These are phyloP conservation scores for Betta splendens DNA, from an alignment of 2,797 vertebrate genomes.

Conservation along the genomic window DNA sequence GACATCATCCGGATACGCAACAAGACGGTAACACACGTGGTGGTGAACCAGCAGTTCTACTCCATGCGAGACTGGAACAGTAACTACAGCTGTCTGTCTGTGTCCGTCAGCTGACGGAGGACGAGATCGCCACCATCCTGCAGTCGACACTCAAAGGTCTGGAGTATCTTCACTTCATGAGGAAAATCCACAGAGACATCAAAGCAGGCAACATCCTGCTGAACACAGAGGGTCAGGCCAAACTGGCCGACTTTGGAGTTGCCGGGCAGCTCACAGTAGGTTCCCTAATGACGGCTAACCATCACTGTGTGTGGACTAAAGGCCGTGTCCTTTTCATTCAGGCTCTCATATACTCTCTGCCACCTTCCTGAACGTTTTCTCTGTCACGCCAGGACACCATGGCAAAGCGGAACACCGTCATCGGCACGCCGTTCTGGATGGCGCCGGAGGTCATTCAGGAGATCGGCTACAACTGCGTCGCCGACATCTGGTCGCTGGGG, in stretches of 20 bases:
- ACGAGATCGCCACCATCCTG: slow-evolving; percentile 91
- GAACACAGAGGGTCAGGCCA: slow-evolving; percentile 92
- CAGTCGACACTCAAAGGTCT: slow-evolving; percentile 92
- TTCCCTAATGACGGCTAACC: too few species aligned
- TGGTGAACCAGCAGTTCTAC: too few species aligned
- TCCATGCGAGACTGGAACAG: too few species aligned
- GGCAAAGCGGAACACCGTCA: slow-evolving; percentile 96
- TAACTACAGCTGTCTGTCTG: neutral
- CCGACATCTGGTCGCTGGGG: slow-evolving; percentile 96
- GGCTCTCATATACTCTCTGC: too few species aligned
- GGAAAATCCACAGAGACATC: slow-evolving; percentile 97
- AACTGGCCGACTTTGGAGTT: slow-evolving; percentile 96
- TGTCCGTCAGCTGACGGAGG: slow-evolving; percentile 86
- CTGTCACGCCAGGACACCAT: slow-evolving; percentile 89
- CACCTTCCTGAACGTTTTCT: too few species aligned
- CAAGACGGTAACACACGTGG: slow-evolving; percentile 95
- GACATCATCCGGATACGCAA: slow-evolving; percentile 93
- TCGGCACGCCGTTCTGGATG: slow-evolving; percentile 98
- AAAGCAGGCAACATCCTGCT: slow-evolving; percentile 97
- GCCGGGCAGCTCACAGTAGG: slow-evolving; percentile 95
- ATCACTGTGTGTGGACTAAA: too few species aligned
- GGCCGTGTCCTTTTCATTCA: too few species aligned
- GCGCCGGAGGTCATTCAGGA: slow-evolving; percentile 98
- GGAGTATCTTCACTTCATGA: slow-evolving; percentile 98
- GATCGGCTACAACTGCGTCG: slow-evolving; percentile 96